Evolutionary conservation across 2,113 vertebrate species (phyloP), one percentile per base, ranked within the genome.

Genomic region (Trematomus loennbergii): DNA sequence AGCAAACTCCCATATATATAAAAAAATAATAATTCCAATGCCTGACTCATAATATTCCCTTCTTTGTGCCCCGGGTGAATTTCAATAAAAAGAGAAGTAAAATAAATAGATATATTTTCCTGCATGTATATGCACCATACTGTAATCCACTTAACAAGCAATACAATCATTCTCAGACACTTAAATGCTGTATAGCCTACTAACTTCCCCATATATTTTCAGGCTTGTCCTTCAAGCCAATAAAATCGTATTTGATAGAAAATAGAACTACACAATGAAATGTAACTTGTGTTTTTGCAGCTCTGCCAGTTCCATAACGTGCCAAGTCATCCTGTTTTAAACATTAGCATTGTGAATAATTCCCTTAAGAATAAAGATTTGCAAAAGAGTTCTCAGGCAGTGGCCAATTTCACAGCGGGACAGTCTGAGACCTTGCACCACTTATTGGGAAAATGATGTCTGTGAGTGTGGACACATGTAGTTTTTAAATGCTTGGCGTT

Each of bases 401-500:
- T 16, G 9, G 8, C 36, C 43, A 43, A 10, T 69, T 85, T 25
- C 25, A 45, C 46, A 20, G 59, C 40, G 16, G 50, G 40, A 50
- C 45, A 57, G 75, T 36, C 20, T 17, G 60, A 53, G 13, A 18
- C 36, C 4, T 20, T 45, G 58, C 48, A 48, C 36, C 49, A 50
- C 50, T 22, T 48, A 61, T 66, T 6, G 3, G 17, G n/a, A 71
- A 40, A 62, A 77, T 55, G 5, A 46, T 12, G 22, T 62, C 20
- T 46, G 3, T 70, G 53, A 63, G 29, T 43, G 15, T 55, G 62
- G 48, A 49, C 1, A 2, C 75, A 49, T 22, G 20, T 29, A 15
- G 45, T 20, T n/a, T n/a, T 45, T 43, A 5, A 77, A 66, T 43
- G 52, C 63, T 63, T 64, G 15, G 3, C 25, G n/a, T 70, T 50